Evolutionary conservation across 2,113 vertebrate genomes (phyloP), one percentile per base, ranked within the genome.

Genomic region (Physeter macrocephalus): DNA sequence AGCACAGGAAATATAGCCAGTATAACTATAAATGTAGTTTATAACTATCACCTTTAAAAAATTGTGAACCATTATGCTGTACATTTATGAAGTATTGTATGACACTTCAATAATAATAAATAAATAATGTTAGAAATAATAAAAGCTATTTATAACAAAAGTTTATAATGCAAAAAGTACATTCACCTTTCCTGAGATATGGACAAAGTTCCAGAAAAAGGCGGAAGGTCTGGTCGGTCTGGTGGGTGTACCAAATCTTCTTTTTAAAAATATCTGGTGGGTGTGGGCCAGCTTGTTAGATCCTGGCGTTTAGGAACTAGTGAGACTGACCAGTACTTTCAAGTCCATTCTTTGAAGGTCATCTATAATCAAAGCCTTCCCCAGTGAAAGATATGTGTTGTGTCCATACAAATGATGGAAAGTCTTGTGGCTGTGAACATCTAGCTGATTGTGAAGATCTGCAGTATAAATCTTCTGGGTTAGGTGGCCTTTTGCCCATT

Each of bases 401-500:
- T 9, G 11, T 18, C 31, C 52, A 64, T 18, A 54, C 4, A 12
- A 36, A 25, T 2, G 3, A 13, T 4, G 3, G 27, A 18, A 3
- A n/a, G 46, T 17, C 80, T 67, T 18, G 5, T 64, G 49, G 1
- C 29, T 43, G 4, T 9, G 12, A 61, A 49, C 2, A 2, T 9
- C 31, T 49, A 9, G 0, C 29, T 52, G 10, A 52, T 5, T 1
- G 0, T 41, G 23, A n/a, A 23, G 34, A 7, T 11, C 61, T 15
- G 4, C 23, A 23, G 3, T n/a, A n/a, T 21, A 31, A 17, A 61
- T 3, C 14, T 9, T 83, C 41, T 43, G 34, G n/a, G 18, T 82
- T 41, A 10, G 20, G 36, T 20, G 59, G 10, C 62, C 21, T 49
- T 46, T 46, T 61, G 2, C 1, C 27, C 3, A 17, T 69, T 86